A percentile compares a stretch with the other conserved stretches of the same genome.
phyloP scores from a whole-genome alignment of 2,888 invertebrate species.

The Leucophenga maculata region DNA sequence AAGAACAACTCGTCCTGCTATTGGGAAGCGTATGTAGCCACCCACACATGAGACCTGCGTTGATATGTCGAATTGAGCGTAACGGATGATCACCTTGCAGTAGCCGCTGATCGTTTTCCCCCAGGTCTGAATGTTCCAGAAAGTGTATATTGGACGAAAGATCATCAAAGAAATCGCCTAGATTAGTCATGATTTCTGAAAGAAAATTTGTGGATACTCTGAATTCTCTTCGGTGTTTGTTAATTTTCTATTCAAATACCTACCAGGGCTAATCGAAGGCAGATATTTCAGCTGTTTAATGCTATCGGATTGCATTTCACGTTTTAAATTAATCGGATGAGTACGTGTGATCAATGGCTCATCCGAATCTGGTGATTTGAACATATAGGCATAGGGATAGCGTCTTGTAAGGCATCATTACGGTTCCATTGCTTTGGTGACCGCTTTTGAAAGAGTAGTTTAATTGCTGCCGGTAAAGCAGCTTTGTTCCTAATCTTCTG shows the following conservation, averaged over 20 bases:
- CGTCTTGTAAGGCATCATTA: neutral
- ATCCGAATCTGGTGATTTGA: neutral
- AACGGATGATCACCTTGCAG: slow-evolving; percentile 67
- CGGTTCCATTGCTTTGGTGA: slow-evolving; percentile 33
- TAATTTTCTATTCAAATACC: slow-evolving; percentile 39
- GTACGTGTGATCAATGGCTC: slow-evolving; percentile 14
- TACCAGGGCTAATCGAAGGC: slow-evolving; percentile 71
- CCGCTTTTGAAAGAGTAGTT: slow-evolving; percentile 28
- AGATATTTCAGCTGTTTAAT: slow-evolving; percentile 43
- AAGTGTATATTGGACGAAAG: slow-evolving; percentile 67
- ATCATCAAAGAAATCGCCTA: slow-evolving; percentile 69
- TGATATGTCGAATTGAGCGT: too few species aligned
- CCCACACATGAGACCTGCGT: too few species aligned
- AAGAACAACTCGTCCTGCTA: too few species aligned
- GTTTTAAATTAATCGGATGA: slow-evolving; percentile 50
- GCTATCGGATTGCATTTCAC: slow-evolving; percentile 41
- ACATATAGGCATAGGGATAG: slow-evolving; percentile 34
- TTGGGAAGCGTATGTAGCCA: too few species aligned
- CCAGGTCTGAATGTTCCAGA: slow-evolving; percentile 62
- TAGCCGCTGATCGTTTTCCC: slow-evolving; percentile 56
- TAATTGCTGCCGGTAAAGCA: slow-evolving; percentile 11
- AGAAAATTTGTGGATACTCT: slow-evolving; percentile 24
- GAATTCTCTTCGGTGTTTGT: slow-evolving; percentile 32
- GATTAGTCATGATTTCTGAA: slow-evolving; percentile 69
- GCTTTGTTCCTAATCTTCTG: neutral